Evolutionary conservation across 2,888 invertebrate species (phyloP).

Genomic region (Leptopilina drosophilae): DNA sequence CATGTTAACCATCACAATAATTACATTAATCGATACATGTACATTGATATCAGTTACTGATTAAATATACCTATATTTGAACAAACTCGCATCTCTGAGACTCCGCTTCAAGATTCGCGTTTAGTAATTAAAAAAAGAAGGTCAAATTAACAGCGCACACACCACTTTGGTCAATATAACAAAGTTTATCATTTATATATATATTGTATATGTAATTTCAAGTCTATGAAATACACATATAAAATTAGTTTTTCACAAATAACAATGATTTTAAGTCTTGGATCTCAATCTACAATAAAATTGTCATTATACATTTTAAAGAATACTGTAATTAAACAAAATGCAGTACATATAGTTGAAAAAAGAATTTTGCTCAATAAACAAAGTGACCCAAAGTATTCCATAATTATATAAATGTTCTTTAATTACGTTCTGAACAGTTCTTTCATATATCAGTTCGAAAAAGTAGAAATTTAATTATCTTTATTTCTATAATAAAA

Average conservation of each 20-base stretch:
- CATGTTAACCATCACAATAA: constrained; percentile 23
- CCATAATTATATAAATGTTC: neutral
- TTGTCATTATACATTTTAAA: no score
- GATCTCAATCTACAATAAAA: no score
- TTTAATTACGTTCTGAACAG: constrained; percentile 8
- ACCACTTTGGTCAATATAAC: neutral
- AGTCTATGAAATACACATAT: no score
- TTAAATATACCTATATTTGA: constrained; percentile 26
- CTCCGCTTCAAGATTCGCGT: constrained; percentile 7
- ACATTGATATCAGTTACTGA: constrained; percentile 30
- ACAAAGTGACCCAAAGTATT: neutral
- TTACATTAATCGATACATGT: constrained; percentile 35
- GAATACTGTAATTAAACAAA: neutral
- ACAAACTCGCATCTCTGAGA: neutral
- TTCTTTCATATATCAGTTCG: neutral
- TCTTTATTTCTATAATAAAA: neutral
- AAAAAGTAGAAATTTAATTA: neutral
- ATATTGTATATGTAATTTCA: neutral
- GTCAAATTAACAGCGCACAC: neutral
- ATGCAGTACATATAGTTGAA: neutral
- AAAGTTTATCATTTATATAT: neutral
- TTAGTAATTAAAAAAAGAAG: neutral
- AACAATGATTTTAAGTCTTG: no score
- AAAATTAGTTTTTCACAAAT: no score
- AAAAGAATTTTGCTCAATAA: neutral